These are phyloP conservation scores for Etheostoma spectabile DNA, from an alignment of 2,113 vertebrate genomes.

Conservation along the genomic window DNA sequence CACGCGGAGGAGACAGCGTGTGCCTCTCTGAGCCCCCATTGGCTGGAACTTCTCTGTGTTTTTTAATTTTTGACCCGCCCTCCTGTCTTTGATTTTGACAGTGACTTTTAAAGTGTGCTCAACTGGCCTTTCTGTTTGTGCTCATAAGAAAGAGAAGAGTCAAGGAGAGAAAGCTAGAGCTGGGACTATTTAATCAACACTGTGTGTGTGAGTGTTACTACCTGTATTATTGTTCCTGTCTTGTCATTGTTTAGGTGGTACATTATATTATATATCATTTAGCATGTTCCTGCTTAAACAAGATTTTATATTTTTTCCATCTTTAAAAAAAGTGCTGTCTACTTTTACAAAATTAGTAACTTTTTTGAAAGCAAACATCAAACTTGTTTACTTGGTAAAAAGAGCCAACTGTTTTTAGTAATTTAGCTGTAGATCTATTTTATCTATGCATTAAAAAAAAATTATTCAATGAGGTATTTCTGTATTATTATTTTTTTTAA, in stretches of 20 bases:
- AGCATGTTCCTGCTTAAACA: background rate
- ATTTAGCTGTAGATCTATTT: background rate
- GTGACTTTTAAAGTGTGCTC: slow-evolving; percentile 70
- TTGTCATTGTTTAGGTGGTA: background rate
- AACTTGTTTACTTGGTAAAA: background rate
- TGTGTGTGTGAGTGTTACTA: slow-evolving; percentile 67
- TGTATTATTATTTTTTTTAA: background rate
- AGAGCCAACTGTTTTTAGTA: background rate
- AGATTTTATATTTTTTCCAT: background rate
- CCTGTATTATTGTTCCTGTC: background rate
- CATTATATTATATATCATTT: background rate
- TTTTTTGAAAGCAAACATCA: background rate
- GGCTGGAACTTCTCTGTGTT: slow-evolving; percentile 70
- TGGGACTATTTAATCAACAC: slow-evolving; percentile 25
- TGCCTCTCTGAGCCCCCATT: slow-evolving; percentile 72
- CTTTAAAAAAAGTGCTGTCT: background rate
- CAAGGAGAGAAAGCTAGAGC: slow-evolving; percentile 49
- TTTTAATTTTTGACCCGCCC: slow-evolving; percentile 65
- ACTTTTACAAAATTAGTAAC: background rate
- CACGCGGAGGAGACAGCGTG: slow-evolving; percentile 71
- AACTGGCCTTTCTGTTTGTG: slow-evolving; percentile 43
- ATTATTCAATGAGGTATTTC: background rate
- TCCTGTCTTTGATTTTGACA: slow-evolving; percentile 78
- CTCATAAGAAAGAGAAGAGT: slow-evolving; percentile 53
- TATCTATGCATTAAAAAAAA: background rate